Base-by-base conservation (phyloP, 2,888 invertebrate genomes). In the Nasonia oneida region DNA sequence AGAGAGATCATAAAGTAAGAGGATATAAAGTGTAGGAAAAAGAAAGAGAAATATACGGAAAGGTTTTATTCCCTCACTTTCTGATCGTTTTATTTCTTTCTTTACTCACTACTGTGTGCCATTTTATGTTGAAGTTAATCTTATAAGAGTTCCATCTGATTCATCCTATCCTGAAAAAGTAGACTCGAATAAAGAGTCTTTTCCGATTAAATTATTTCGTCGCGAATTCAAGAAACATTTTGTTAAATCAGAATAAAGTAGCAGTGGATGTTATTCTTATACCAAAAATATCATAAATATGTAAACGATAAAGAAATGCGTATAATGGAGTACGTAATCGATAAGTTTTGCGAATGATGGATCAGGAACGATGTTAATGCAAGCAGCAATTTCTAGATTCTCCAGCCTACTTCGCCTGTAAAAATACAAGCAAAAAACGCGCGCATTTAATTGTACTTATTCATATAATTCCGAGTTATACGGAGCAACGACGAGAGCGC, bases 91-190 rank as follows among this genome's bases (percentile, higher is more conserved):
- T 29, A 67, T 67, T 67, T 14, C 67, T 67, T 67, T 67, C 67
- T 67, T 67, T 67, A 61, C 8, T 61, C 5, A 14, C 61, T 23
- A 18, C n/a, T 39, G n/a, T 39, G n/a, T 42, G 39, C 39, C 39
- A 71, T 73, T 47, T 76, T 33, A 53, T 12, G 18, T 33, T 8
- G 15, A 37, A 57, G n/a, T 18, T 76, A 76, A 76, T 76, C 76
- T 57, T 57, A 33, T 76, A 57, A 76, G 57, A 76, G 33, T 57
- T 76, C 57, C 37, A 53, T 76, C 33, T 53, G 37, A 12, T 37
- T 57, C 29, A n/a, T 29, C 33, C 18, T 57, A 37, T 33, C 47
- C 39, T 47, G 18, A 37, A 39, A 71, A 37, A 18, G 71, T 71
- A 33, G 8, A 70, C 5, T 70, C 15, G 4, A 37, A 70, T 70